phyloP scores from a whole-genome alignment of 2,113 vertebrate genomes.

The Semnornis frantzii region DNA sequence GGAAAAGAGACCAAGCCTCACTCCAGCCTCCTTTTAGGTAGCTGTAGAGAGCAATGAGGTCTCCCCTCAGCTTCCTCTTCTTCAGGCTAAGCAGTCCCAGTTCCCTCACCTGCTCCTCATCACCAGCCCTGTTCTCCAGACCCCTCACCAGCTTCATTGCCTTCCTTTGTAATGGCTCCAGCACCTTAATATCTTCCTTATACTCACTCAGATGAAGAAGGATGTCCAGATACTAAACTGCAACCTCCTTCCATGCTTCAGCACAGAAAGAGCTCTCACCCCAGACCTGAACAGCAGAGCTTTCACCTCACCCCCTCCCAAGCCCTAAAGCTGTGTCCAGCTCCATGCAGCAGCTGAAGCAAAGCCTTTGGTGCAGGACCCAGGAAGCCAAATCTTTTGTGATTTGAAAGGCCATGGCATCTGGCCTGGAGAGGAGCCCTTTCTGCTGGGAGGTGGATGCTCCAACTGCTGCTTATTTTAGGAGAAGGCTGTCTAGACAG shows the following conservation, averaged over 20 bases:
- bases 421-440: neutral
- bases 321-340: neutral
- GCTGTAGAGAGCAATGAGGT: too few species aligned
- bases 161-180: too few species aligned
- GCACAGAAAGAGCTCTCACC: neutral
- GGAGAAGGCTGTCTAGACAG: conserved; percentile 21
- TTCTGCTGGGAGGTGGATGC: neutral
- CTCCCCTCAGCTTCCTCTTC: too few species aligned
- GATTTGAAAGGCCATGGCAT: neutral
- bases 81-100: too few species aligned
- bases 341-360: rapidly evolving
- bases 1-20: too few species aligned
- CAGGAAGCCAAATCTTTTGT: neutral
- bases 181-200: too few species aligned
- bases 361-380: neutral
- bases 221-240: neutral
- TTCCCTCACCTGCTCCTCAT: too few species aligned
- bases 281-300: neutral
- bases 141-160: too few species aligned
- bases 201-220: neutral
- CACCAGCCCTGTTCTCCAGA: too few species aligned
- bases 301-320: neutral
- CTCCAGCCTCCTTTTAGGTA: too few species aligned
- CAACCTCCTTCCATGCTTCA: neutral
- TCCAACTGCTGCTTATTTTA: conserved; percentile 16